A percentile compares a stretch with the other conserved stretches of the same genome.
Conservation (phyloP, 2,797 vertebrate species). For the Sarcophilus harrisii region DNA sequence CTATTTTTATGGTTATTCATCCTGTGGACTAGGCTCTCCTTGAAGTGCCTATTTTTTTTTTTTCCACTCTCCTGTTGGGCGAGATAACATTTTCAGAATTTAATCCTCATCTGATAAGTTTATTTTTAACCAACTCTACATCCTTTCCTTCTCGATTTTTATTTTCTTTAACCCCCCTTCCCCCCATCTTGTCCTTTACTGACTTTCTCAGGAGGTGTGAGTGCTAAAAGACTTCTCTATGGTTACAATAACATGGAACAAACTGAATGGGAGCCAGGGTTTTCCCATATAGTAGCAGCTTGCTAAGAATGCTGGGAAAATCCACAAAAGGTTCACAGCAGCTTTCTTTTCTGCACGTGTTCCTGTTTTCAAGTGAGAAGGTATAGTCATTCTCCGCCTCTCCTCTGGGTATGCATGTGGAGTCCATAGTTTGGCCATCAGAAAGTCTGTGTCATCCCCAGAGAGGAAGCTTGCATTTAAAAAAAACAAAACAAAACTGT, state of each 20-base stretch:
- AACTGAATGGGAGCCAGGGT: conserved; percentile 46
- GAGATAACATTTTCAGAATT: conserved; percentile 83
- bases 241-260: background rate
- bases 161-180: conserved; percentile 42
- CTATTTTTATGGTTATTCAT: conserved; percentile 82
- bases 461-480: conserved; percentile 46
- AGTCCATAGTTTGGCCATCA: conserved; percentile 54
- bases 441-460: conserved; percentile 67
- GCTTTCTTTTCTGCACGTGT: conserved; percentile 16
- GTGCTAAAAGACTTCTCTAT: conserved; percentile 16
- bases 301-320: conserved; percentile 41
- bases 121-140: conserved; percentile 81
- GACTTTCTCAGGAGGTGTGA: conserved; percentile 49
- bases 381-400: conserved; percentile 36
- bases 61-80: conserved; percentile 74
- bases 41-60: conserved; percentile 78
- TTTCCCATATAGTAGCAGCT: background rate
- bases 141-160: conserved; percentile 73
- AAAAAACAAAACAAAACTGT: background rate
- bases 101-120: conserved; percentile 81
- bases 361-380: conserved; percentile 24
- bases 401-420: background rate
- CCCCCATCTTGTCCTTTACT: conserved; percentile 5
- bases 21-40: conserved; percentile 76
- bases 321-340: background rate